These are phyloP conservation scores for Theristicus caerulescens DNA, from an alignment of 2,113 vertebrate genomes.

Conservation along the genomic window DNA sequence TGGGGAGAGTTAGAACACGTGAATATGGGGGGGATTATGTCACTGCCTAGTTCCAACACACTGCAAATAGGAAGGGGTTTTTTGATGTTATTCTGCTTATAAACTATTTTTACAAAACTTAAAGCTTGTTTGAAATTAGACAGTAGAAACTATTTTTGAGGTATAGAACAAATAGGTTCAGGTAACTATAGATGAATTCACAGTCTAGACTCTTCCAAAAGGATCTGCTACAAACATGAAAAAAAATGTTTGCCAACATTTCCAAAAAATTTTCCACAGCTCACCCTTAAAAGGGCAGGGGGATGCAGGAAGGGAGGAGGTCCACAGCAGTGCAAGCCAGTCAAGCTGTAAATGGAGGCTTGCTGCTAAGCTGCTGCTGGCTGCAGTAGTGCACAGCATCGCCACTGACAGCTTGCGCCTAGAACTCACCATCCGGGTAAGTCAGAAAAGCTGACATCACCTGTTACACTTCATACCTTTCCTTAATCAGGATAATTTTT, in stretches of 20 bases:
- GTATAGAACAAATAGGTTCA: background rate
- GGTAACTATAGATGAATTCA: background rate
- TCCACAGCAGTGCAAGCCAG: background rate
- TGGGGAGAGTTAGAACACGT: rapidly evolving
- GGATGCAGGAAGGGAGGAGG: rapidly evolving
- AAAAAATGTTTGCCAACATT: rapidly evolving
- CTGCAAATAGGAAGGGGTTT: rapidly evolving
- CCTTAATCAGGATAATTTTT: background rate
- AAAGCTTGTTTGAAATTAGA: background rate
- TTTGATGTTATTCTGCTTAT: background rate
- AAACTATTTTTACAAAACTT: background rate
- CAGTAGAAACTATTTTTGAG: background rate
- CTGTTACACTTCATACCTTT: background rate
- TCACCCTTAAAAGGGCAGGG: background rate
- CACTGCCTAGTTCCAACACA: background rate
- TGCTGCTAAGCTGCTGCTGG: background rate
- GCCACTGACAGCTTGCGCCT: rapidly evolving
- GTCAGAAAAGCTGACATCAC: background rate
- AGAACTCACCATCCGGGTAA: background rate
- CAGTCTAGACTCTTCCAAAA: background rate
- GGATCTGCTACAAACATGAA: background rate
- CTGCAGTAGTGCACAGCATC: background rate
- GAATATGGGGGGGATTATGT: background rate
- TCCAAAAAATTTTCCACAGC: background rate
- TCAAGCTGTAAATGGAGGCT: background rate